Evolutionary conservation across 2,888 invertebrate species (phyloP), one percentile per base, ranked within the genome.

Genomic region (Cepaea hortensis): DNA sequence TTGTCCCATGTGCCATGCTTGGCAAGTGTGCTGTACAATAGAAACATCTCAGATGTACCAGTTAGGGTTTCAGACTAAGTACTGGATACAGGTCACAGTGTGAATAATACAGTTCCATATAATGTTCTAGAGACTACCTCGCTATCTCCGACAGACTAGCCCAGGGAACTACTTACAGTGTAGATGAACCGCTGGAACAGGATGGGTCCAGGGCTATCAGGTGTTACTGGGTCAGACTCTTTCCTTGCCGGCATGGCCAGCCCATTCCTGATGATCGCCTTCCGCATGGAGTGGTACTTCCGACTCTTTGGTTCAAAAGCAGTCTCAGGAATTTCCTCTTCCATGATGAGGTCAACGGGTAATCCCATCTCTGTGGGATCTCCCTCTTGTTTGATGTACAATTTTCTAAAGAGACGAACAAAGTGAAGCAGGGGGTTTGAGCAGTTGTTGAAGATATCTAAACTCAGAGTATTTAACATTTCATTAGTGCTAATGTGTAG

Each of bases 201-300:
- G n/a, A 46, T 61, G 7, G 3, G n/a, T 4, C 76, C 73, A 73
- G n/a, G 72, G 46, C 7, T 55, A 15, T 70, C 70, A 46, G 80
- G 61, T 0, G 72, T 46, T 72, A 18, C 35, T 70, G 81, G 48
- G 50, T 46, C 15, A 46, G 79, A 23, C 35, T 46, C n/a, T 55
- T 70, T 68, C 93, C 20, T 94, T 46, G n/a, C 90, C 7, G 95
- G 95, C 84, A 96, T 92, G 3, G 96, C 96, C 62, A 96, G 94
- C 0, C 97, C 97, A 88, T 95, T 95, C 11, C 96, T 96, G 2
- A 97, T 95, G 35, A 98, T 95, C 88, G 95, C 95, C 79, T 96
- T 95, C 92, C 96, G 97, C 2, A 97, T 95, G 80, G 96, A 96
- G 48, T 95, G 95, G 95, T 96, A 96, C 88, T 96, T 96, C 0